Base-by-base conservation (phyloP, 2,113 vertebrate species). In the Cynoglossus semilaevis region DNA sequence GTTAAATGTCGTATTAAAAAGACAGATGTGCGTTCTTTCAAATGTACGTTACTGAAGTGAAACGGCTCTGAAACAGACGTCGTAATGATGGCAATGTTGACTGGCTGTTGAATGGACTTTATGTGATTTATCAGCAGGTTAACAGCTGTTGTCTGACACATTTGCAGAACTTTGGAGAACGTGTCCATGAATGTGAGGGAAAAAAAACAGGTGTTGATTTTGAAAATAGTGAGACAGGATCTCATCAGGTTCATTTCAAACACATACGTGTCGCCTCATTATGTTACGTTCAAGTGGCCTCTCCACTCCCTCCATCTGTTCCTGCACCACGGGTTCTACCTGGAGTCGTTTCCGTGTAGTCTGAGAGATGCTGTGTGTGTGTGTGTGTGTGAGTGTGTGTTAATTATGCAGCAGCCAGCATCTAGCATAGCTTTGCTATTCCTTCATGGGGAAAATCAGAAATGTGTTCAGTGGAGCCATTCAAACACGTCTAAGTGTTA, bases 351-450 rank as follows among this genome's bases (percentile, higher is more conserved):
- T 79, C 52, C 68, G 75, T 77, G 65, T 44, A 74, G 76, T 57
- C 63, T 7, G 58, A 63, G 80, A 68, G 72, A 84, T 68, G 52
- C 83, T 84, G 81, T 42, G 68, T 46, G 62, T 19, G 62, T 19
- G 42, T 63, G 65, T 52, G 77, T 77, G 62, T 19, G 62, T 19
- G 42, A 61, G 65, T 52, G 77, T 77, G 77, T 60, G 77, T 86
- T 86, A 85, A 86, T 86, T 85, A 87, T 85, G 79, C 71, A 82
- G 71, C 74, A 84, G 75, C 51, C 62, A 58, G 71, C 65, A 19
- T 69, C 74, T 69, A 68, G 61, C 68, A 48, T 55, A 51, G 72
- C 58, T 78, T 79, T 67, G 34, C 45, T 67, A 66, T 51, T 43
- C 1, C 42, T 68, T 69, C 42, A 67, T 37, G 49, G 52, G 45